Base-by-base conservation (phyloP, 2,888 invertebrate species). In the Notocelia uddmanniana region DNA sequence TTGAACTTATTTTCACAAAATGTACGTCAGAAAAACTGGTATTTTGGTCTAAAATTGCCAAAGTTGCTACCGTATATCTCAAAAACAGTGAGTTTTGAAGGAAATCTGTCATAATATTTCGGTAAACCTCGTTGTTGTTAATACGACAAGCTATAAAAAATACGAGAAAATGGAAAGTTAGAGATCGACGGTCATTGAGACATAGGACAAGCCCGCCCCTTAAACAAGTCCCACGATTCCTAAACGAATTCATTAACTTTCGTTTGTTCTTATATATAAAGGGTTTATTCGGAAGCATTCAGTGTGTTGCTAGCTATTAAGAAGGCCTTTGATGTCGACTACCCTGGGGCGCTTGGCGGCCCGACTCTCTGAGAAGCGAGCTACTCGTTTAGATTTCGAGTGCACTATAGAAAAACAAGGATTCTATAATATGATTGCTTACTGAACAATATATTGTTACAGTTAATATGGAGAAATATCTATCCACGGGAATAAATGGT, bases 261-360 rank as follows among this genome's bases (percentile, higher is more conserved):
- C 37, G 37, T 60, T 52, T 64, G 50, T 70, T 13, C 31, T 18
- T 64, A 21, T 26, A 5, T 13, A 41, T 45, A 66, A 64, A 66
- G 52, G 41, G 52, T 71, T 48, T 71, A 66, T 67, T 71, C 41
- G 54, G 31, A 66, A 67, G 59, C 58, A 70, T 67, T 60, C 66
- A 71, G 66, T 66, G 26, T 45, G 54, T 48, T 45, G 31, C n/a
- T 31, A 26, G 52, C 59, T 34, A 52, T 59, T 66, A 59, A 45
- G 52, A 66, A 59, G 34, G 45, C 21, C 71, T 71, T 71, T 71
- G 71, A 71, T 66, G 71, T 71, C 54, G 45, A 23, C 26, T 41
- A 11, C 66, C 71, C 66, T 31, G 71, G 34, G 71, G 71, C 66
- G 59, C 26, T 23, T 21, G 37, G 18, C 59, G 50, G 26, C 50